Evolutionary conservation across 2,113 vertebrate genomes (phyloP).

Genomic region (Nettapus auritus): DNA sequence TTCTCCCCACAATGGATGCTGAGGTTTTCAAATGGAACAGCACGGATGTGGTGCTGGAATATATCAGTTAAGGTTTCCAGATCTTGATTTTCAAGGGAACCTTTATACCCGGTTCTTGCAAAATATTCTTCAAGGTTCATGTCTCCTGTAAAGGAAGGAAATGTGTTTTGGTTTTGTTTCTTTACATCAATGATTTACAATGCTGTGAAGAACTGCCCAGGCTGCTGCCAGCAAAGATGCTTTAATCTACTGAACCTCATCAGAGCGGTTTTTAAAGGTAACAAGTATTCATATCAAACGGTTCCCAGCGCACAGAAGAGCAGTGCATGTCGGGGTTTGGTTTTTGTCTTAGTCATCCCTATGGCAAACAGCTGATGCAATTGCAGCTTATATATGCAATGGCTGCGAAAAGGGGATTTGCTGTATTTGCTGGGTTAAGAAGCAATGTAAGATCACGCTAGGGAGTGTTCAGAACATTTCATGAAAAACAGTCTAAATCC

Average conservation of each 20-base stretch:
- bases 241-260: constrained; percentile 11
- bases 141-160: constrained; percentile 58
- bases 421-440: not conserved
- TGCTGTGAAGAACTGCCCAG: not conserved
- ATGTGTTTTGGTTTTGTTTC: not conserved
- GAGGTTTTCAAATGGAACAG: constrained; percentile 89
- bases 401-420: not conserved
- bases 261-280: not conserved
- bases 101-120: constrained; percentile 83
- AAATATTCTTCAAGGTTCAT: constrained; percentile 89
- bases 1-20: constrained; percentile 85
- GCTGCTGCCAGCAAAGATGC: not conserved
- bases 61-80: constrained; percentile 81
- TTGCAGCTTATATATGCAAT: not conserved
- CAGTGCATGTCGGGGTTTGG: not conserved
- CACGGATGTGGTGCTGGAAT: constrained; percentile 81
- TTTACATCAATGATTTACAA: not conserved
- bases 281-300: not conserved
- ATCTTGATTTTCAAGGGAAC: constrained; percentile 75
- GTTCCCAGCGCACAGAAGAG: not conserved
- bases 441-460: not conserved
- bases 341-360: not conserved
- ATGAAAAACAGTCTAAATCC: not conserved
- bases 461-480: not conserved
- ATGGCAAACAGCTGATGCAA: not conserved